Evolutionary conservation across 1,140 invertebrate genomes (phyloP).

Genomic region (Stegodyphus dumicola): DNA sequence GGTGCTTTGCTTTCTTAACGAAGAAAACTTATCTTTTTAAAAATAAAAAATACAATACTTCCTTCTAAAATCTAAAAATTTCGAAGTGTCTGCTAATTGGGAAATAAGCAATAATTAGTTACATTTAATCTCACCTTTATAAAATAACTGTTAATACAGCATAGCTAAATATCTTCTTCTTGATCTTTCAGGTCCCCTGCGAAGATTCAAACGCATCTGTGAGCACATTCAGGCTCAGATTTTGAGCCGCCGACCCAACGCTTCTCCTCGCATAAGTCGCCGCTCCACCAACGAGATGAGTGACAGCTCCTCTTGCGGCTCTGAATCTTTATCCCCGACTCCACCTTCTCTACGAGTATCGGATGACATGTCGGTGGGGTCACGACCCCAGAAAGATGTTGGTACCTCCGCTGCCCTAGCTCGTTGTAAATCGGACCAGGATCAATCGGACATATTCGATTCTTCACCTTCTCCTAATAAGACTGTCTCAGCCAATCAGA

Average conservation of each 20-base stretch:
- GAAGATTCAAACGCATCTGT: conserved; percentile 93
- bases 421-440: conserved; percentile 63
- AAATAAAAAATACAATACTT: no score
- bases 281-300: conserved; percentile 75
- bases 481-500: neutral
- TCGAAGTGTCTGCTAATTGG: no score
- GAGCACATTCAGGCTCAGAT: conserved; percentile 95
- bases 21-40: no score
- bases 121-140: no score
- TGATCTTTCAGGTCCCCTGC: conserved; percentile 82
- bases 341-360: conserved; percentile 62
- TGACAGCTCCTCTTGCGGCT: conserved; percentile 85
- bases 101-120: no score
- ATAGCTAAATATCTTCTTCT: no score
- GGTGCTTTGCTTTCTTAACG: no score
- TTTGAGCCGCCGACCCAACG: conserved; percentile 72
- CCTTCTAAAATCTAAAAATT: no score
- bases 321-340: conserved; percentile 75
- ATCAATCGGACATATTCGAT: conserved; percentile 61
- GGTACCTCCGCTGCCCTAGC: conserved; percentile 50
- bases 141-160: no score
- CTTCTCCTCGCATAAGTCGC: conserved; percentile 76
- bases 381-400: conserved; percentile 12
- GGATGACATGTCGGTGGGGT: conserved; percentile 61
- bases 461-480: conserved; percentile 15